A percentile compares a stretch with the other conserved stretches of the same genome.
Evolutionary conservation across 2,888 invertebrate species (phyloP).

Genomic region (Trichopria drosophilae): DNA sequence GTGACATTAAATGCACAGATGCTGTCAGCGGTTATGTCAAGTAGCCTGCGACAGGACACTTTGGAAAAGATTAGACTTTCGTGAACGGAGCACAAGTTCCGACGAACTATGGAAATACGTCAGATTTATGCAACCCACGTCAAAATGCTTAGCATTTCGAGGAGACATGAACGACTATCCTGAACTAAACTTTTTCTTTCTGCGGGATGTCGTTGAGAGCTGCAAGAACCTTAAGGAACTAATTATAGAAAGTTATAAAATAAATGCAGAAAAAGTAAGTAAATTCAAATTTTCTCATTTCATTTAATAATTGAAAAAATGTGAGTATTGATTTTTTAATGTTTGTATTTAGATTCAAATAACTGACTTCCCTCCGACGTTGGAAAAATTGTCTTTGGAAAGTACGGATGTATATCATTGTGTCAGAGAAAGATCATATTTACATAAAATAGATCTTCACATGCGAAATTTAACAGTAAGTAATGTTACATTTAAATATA

Average conservation of each 20-base stretch:
- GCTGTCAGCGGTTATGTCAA: slow-evolving; percentile 59
- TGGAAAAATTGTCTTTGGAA: slow-evolving; percentile 66
- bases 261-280: slow-evolving; percentile 61
- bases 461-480: slow-evolving; percentile 62
- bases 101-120: slow-evolving; percentile 57
- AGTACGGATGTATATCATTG: slow-evolving; percentile 62
- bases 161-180: slow-evolving; percentile 51
- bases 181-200: slow-evolving; percentile 52
- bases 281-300: slow-evolving; percentile 9
- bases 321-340: background rate
- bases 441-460: slow-evolving; percentile 62
- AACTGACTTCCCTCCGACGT: slow-evolving; percentile 66
- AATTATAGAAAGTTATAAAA: slow-evolving; percentile 61
- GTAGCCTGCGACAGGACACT: slow-evolving; percentile 62
- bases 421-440: slow-evolving; percentile 59
- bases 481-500: slow-evolving; percentile 63
- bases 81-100: slow-evolving; percentile 47
- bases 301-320: slow-evolving; percentile 6
- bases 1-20: no score
- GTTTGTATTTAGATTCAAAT: slow-evolving; percentile 63
- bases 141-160: slow-evolving; percentile 52
- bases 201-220: slow-evolving; percentile 49
- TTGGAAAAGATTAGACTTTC: slow-evolving; percentile 61
- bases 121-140: slow-evolving; percentile 58
- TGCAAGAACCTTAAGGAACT: slow-evolving; percentile 59